phyloP scores from a whole-genome alignment of 2,113 vertebrate species.

The Lota lota region DNA sequence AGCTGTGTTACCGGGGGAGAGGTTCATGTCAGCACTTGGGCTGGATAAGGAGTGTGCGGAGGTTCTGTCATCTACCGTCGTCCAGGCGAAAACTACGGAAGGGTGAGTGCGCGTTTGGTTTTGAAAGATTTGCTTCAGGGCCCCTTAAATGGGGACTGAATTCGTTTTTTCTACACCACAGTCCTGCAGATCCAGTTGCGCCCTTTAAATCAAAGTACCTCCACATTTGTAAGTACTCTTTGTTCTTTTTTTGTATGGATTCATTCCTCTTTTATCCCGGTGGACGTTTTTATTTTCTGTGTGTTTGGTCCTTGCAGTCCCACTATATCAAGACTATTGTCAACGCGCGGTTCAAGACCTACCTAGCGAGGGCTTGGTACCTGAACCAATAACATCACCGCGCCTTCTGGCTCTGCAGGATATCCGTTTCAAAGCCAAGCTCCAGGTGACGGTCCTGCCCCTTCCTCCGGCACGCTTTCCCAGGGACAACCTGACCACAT shows the following conservation, averaged over 20 bases:
- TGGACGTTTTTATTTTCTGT: not conserved
- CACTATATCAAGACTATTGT: conserved; percentile 77
- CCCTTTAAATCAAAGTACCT: conserved; percentile 63
- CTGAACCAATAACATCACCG: conserved; percentile 35
- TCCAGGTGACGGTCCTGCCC: not conserved
- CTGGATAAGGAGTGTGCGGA: not conserved
- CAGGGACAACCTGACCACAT: conserved; percentile 44
- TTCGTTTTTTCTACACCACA: conserved; percentile 10
- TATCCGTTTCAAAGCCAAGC: not conserved
- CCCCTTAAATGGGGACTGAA: not conserved
- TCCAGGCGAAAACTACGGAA: conserved; percentile 4
- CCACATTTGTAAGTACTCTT: conserved; percentile 57
- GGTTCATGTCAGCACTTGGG: conserved; percentile 13
- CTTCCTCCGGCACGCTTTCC: conserved; percentile 14
- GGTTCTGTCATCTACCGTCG: not conserved
- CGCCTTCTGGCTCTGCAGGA: conserved; percentile 35
- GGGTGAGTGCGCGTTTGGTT: conserved; percentile 16
- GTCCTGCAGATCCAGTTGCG: conserved; percentile 5
- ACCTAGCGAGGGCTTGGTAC: conserved; percentile 35
- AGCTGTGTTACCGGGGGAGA: not conserved
- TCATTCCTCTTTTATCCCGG: not conserved
- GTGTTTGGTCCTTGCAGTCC: conserved; percentile 49
- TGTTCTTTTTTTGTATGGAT: not conserved
- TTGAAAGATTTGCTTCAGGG: not conserved
- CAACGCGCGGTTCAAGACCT: conserved; percentile 35